Evolutionary conservation across 2,797 vertebrate species (phyloP), one percentile per base, ranked within the genome.

Genomic region (Acrocephalus scirpaceus): DNA sequence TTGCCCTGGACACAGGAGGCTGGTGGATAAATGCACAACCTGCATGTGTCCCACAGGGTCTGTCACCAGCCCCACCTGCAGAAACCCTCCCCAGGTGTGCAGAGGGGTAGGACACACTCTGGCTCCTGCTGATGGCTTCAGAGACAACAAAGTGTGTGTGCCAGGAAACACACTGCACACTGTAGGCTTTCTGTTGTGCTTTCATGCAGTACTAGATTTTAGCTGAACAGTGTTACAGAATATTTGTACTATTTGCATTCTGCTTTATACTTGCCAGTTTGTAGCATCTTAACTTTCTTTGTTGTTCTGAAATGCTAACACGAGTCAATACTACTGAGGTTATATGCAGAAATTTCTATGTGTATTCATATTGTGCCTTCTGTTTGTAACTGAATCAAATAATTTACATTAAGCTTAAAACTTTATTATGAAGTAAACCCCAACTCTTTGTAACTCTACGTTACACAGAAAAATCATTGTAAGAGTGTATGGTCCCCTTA

Each of bases 111-210:
- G 17, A 7, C 22, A 21, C 5, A 11, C 4, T 53, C 53, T 0
- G 0, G 20, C 40, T 67, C 7, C 44, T 50, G 36, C 11, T 26
- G 16, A 12, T 2, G 1, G 12, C 5, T 4, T 2, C 27, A 20
- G 42, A 21, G 14, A 1, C 8, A 1, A 19, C 1, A 11, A 67
- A 26, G 25, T 1, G 0, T 0, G 2, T 0, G 1, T 12, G 26
- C 34, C 17, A 26, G 72, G 50, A 67, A 54, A 54, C 18, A 36
- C 2, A 16, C 25, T 2, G 2, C 20, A 13, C 45, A 13, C 47
- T 20, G 11, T 30, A n/a, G 38, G 2, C 19, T 53, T 50, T 25
- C 40, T 60, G 2, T 8, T 17, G 64, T 11, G 5, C 1, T 9
- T 53, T 66, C 17, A 11, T 4, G 8, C n/a, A 19, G 26, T 4